Evolutionary conservation across 2,888 invertebrate species (phyloP), one percentile per base, ranked within the genome.

Genomic region (Adelphocoris suturalis): DNA sequence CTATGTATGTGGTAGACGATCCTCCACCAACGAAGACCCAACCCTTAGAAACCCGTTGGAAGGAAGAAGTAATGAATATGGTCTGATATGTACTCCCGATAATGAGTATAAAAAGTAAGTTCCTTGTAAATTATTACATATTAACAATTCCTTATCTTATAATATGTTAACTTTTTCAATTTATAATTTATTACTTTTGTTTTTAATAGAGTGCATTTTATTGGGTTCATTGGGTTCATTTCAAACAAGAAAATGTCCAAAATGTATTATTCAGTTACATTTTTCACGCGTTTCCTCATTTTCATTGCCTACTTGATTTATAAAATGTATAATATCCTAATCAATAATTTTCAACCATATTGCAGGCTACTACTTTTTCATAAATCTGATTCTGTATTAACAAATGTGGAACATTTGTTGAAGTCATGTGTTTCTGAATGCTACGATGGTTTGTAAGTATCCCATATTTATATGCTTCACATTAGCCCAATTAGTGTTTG

Each of bases 31-130:
- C 2, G 23, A 68, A 19, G 12, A 5, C 5, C 12, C 23, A 68
- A 19, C 5, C 2, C 68, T 7, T 23, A n/a, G 0, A 27, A 68
- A 23, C 27, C 68, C 68, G 23, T 68, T 68, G 27, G 27, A 23
- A 9, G 68, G 68, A 68, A 68, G 68, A 13, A 68, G 68, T 23
- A 68, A 68, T 23, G 68, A 68, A 68, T 68, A 68, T 68, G 68
- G 68, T 23, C 68, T 23, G 13, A 19, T 68, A 0, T 68, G 68
- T 27, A 7, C 19, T 23, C 68, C 68, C 11, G 23, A 68, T 68
- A 68, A 68, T 68, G 68, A 23, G 68, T 12, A 68, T 68, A 68
- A 68, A 27, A 68, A 68, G 68, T 68, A 68, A 68, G 19, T n/a
- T 0, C n/a, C 7, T 37, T 4, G 7, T 37, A 37, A 37, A 37